Percentiles rank a stretch among this genome's conserved stretches.
Conservation (phyloP, 2,888 invertebrate species). For the Microctonus hyperodae region DNA sequence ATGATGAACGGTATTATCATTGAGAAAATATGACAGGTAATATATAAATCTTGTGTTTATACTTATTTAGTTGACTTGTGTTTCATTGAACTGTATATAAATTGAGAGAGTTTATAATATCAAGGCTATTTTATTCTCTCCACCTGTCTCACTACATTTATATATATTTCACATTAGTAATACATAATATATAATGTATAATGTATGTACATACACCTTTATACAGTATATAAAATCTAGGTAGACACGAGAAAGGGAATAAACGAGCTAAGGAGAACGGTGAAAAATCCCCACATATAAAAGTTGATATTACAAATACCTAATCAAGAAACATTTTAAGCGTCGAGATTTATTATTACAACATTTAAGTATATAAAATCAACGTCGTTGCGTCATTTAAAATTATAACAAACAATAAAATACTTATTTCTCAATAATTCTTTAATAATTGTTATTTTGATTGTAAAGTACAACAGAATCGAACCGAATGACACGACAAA, state of each 20-base stretch:
- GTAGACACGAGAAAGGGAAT: slow-evolving; percentile 21
- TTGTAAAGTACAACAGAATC: not conserved
- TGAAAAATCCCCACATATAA: not conserved
- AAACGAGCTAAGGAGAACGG: slow-evolving; percentile 20
- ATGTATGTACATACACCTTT: not conserved
- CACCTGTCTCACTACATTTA: not conserved
- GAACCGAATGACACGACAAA: not conserved
- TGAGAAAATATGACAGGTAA: too few species aligned
- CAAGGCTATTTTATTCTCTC: not conserved
- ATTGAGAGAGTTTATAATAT: not conserved
- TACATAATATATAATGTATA: not conserved
- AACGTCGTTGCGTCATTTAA: not conserved
- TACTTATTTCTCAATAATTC: not conserved
- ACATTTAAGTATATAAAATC: not conserved
- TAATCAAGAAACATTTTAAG: not conserved
- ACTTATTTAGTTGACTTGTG: not conserved
- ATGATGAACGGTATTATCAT: too few species aligned
- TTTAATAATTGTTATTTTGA: not conserved
- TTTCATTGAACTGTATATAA: not conserved
- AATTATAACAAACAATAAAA: not conserved
- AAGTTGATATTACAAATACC: not conserved
- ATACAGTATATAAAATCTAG: not conserved
- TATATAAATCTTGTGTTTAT: not conserved
- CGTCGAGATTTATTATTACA: not conserved
- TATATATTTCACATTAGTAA: not conserved